A percentile compares a stretch with the other conserved stretches of the same genome.
Evolutionary conservation across 2,888 invertebrate genomes (phyloP).

Genomic region (Augochlorella aurata): DNA sequence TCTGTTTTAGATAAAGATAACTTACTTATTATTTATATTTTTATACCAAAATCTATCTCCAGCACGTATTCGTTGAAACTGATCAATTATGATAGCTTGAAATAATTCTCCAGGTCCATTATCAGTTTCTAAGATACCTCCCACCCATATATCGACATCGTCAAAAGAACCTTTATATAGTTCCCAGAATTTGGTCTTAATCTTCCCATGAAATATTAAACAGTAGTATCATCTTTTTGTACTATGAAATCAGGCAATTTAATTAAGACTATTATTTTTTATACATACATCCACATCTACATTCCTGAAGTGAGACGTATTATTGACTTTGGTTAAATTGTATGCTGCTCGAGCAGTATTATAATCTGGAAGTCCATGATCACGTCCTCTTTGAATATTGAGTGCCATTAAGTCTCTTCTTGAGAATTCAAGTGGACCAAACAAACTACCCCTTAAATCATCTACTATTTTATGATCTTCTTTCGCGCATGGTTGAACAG

Average conservation of each 20-base stretch:
- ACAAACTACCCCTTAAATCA: slow-evolving; percentile 83
- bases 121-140: slow-evolving; percentile 84
- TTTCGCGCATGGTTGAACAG: slow-evolving; percentile 50
- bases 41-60: slow-evolving; percentile 86
- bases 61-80: slow-evolving; percentile 84
- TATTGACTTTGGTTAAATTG: not conserved
- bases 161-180: not conserved
- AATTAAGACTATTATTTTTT: slow-evolving; percentile 1
- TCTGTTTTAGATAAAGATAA: not conserved
- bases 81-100: slow-evolving; percentile 83
- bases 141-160: slow-evolving; percentile 1
- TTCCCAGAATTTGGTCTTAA: not conserved
- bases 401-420: slow-evolving; percentile 85
- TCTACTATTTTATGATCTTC: slow-evolving; percentile 81
- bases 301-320: not conserved
- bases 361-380: slow-evolving; percentile 85
- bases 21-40: slow-evolving; percentile 77
- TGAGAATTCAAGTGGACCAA: slow-evolving; percentile 85
- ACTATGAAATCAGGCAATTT: not conserved
- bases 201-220: slow-evolving; percentile 9
- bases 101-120: slow-evolving; percentile 83
- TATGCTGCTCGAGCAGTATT: slow-evolving; percentile 83
- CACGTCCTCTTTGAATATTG: slow-evolving; percentile 84
- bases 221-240: not conserved
- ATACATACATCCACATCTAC: not conserved